A percentile compares a stretch with the other conserved stretches of the same genome.
phyloP scores from a whole-genome alignment of 1,140 invertebrate species.

The Monochamus saltuarius region DNA sequence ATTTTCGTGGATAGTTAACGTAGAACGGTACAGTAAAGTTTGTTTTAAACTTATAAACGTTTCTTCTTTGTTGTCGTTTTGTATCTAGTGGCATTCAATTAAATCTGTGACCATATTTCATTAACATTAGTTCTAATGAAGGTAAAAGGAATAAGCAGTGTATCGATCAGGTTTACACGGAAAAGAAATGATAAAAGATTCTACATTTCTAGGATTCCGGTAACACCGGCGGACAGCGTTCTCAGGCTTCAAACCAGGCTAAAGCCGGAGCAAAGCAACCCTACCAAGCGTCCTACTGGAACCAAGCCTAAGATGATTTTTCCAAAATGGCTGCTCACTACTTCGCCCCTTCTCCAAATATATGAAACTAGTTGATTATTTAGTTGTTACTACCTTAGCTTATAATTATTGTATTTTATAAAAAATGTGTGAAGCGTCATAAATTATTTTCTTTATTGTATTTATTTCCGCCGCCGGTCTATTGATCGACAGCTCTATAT shows the following conservation, averaged over 20 bases:
- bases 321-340: conserved; percentile 29
- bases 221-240: conserved; percentile 66
- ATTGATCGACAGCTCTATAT: conserved; percentile 18
- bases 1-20: too few relatives aligned
- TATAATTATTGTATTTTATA: conserved; percentile 30
- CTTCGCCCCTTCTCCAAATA: conserved; percentile 23
- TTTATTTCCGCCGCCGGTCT: conserved; percentile 32
- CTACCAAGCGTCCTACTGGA: conserved; percentile 65
- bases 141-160: too few relatives aligned
- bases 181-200: not conserved
- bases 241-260: conserved; percentile 66
- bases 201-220: conserved; percentile 60
- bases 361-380: conserved; percentile 19
- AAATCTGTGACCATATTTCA: too few relatives aligned
- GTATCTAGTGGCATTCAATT: too few relatives aligned
- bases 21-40: too few relatives aligned
- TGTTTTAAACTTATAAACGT: too few relatives aligned
- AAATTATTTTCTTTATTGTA: conserved; percentile 32
- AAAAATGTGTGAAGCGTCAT: conserved; percentile 26
- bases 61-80: too few relatives aligned
- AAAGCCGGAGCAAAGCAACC: conserved; percentile 67
- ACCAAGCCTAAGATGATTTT: conserved; percentile 44
- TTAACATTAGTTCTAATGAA: too few relatives aligned
- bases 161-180: not conserved
- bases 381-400: conserved; percentile 5